These are phyloP conservation scores for Bolinopsis microptera DNA, from an alignment of 37 sponge, comb jelly and placozoan genomes.

Conservation along the genomic window DNA sequence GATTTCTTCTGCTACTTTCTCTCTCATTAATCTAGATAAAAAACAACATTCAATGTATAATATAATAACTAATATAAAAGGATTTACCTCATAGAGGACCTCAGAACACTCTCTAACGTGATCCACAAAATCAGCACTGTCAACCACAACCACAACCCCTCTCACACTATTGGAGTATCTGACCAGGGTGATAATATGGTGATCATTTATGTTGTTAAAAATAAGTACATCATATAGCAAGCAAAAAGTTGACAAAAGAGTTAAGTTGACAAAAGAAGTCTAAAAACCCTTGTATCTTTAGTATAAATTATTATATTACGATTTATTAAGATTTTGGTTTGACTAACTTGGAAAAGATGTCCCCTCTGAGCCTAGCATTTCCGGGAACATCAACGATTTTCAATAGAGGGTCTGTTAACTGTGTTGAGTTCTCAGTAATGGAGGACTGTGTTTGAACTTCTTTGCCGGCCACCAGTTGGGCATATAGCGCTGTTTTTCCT, in stretches of 20 bases:
- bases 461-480: not conserved
- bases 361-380: slow-evolving; percentile 7
- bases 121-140: slow-evolving; percentile 60
- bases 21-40: not conserved
- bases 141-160: slow-evolving; percentile 43
- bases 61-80: too few species aligned
- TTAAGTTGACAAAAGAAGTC: too few species aligned
- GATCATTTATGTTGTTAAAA: not conserved
- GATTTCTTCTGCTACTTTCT: not conserved
- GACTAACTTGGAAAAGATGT: slow-evolving; percentile 17
- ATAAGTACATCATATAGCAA: not conserved
- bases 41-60: too few species aligned
- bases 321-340: too few species aligned
- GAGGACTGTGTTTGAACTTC: slow-evolving; percentile 24
- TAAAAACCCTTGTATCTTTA: too few species aligned
- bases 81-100: slow-evolving; percentile 24
- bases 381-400: slow-evolving; percentile 35
- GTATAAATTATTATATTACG: too few species aligned
- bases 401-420: not conserved
- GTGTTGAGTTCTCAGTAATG: not conserved
- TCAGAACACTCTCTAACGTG: slow-evolving; percentile 22
- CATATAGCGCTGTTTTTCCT: not conserved
- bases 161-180: not conserved
- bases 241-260: too few species aligned
- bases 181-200: not conserved